Evolutionary conservation across 2,797 vertebrate species (phyloP).

Genomic region (Phrynocephalus vlangalii): DNA sequence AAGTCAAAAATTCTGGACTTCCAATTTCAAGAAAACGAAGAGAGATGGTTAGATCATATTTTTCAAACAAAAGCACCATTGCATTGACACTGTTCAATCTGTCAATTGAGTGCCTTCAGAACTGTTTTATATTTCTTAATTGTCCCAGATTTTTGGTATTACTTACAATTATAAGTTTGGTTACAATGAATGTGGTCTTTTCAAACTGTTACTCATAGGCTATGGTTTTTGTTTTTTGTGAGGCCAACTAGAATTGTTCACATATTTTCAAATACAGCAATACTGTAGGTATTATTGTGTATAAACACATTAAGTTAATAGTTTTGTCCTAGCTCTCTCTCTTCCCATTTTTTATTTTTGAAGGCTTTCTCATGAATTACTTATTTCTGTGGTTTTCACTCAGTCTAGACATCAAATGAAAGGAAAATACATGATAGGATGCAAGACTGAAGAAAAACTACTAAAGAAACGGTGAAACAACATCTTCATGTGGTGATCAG

Average conservation of each 20-base stretch:
- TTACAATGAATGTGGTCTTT: background rate
- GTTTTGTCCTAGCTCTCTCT: background rate
- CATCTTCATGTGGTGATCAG: background rate
- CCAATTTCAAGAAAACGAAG: conserved; percentile 38
- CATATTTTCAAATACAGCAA: background rate
- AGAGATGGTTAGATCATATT: conserved; percentile 29
- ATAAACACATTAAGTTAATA: too few relatives aligned
- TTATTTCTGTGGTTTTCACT: background rate
- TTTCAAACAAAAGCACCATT: background rate
- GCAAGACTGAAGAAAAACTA: background rate
- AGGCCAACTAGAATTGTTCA: background rate
- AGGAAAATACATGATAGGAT: background rate
- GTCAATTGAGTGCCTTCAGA: background rate
- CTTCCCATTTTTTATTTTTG: background rate
- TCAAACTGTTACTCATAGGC: background rate
- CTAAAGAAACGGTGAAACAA: background rate
- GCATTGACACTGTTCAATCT: background rate
- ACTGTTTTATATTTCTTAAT: background rate
- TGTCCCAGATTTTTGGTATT: background rate
- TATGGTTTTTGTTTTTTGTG: background rate
- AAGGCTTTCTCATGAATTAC: background rate
- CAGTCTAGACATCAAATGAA: background rate
- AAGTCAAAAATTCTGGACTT: conserved; percentile 38
- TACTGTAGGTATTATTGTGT: background rate
- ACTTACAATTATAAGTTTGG: background rate